Conservation (phyloP, 2,113 vertebrate genomes). For the Bambusicola thoracicus region DNA sequence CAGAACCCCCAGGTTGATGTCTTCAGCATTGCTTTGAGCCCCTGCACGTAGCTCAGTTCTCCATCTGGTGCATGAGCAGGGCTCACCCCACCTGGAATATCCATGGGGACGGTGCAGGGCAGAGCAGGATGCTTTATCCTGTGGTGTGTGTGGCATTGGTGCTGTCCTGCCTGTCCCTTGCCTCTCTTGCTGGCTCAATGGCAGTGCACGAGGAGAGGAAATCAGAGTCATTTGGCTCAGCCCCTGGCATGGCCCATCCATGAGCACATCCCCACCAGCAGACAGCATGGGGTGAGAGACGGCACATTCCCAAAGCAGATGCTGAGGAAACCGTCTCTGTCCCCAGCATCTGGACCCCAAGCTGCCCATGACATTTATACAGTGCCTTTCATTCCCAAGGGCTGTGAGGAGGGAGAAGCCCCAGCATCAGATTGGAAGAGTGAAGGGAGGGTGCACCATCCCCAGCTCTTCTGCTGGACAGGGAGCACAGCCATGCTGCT, state of each 20-base stretch:
- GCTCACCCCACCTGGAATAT: conserved; percentile 44
- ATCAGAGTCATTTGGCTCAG: not conserved
- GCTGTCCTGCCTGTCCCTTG: not conserved
- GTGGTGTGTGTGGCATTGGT: fast-evolving
- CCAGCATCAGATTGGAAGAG: not conserved
- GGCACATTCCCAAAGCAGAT: not conserved
- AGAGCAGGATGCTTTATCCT: not conserved
- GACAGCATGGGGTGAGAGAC: fast-evolving
- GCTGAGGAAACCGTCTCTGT: not conserved
- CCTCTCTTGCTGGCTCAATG: not conserved
- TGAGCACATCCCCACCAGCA: not conserved
- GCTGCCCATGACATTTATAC: not conserved
- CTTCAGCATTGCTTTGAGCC: not conserved
- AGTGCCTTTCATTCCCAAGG: conserved; percentile 4
- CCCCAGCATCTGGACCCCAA: not conserved
- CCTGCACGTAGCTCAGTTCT: not conserved
- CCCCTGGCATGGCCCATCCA: not conserved
- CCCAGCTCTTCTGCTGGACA: not conserved
- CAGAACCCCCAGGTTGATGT: not conserved
- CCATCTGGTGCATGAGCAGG: not conserved
- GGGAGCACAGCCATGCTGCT: not conserved
- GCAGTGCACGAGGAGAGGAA: not conserved
- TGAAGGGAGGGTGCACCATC: not conserved
- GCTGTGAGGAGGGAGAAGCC: not conserved
- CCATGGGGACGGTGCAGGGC: fast-evolving